Conservation (phyloP, 2,888 invertebrate genomes). For the Platycheirus rosarum region DNA sequence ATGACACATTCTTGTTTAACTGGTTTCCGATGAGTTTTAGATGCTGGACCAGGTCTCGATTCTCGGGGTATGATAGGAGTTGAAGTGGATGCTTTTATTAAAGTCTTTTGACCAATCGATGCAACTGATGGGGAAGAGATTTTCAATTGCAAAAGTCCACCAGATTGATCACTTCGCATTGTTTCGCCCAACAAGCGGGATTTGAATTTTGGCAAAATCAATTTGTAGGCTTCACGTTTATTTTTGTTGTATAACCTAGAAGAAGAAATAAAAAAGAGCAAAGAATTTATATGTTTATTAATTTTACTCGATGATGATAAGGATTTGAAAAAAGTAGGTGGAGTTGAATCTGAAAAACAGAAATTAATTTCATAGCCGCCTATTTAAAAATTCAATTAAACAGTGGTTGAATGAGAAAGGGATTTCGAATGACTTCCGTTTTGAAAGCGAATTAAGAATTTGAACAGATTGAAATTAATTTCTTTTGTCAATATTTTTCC, state of each 20-base stretch:
- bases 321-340: no score
- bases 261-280: neutral
- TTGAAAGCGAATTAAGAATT: no score
- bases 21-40: conserved; percentile 25
- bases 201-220: conserved; percentile 38
- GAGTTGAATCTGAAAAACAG: no score
- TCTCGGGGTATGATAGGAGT: conserved; percentile 40
- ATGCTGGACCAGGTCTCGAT: conserved; percentile 18
- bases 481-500: no score
- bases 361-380: no score
- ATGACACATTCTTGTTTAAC: conserved; percentile 51
- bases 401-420: no score
- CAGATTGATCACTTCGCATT: conserved; percentile 63
- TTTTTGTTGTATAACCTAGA: conserved; percentile 61
- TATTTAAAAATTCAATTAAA: no score
- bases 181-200: conserved; percentile 29
- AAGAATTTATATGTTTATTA: no score
- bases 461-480: no score
- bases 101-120: conserved; percentile 34
- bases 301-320: no score
- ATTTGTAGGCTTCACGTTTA: conserved; percentile 66
- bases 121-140: conserved; percentile 48
- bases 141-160: conserved; percentile 66
- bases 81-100: conserved; percentile 39
- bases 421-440: no score